Evolutionary conservation across 2,888 invertebrate genomes (phyloP), one percentile per base, ranked within the genome.

Genomic region (Mylabris sibirica): DNA sequence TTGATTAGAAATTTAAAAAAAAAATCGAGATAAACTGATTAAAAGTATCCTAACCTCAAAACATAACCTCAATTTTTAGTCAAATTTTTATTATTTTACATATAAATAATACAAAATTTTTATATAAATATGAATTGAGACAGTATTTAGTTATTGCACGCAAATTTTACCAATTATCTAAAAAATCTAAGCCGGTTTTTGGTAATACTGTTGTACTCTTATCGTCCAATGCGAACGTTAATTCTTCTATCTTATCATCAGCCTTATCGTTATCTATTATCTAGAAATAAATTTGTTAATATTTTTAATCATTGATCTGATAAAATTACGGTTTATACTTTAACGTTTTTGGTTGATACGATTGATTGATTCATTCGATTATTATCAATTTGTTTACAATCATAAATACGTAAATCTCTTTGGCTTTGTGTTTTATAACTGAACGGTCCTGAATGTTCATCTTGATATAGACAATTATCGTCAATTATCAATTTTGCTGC

Each of bases 381-480:
- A 60, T 44, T 64, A 14, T 14, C 38, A 38, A 14, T 38, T 73
- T 30, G 66, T 64, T 67, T 71, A 67, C 22, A 71, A 12, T 84
- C 79, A 72, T 89, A 88, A 59, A 85, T 74, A 59, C 80, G 81
- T 17, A 95, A 85, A 85, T 94, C 91, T 68, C 93, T 87, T 83
- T 95, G 95, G 67, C 94, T 94, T 77, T 89, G 91, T 0, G 95
- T 94, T 84, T 93, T 93, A 86, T 93, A 95, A 14, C 93, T 90
- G 81, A 96, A 97, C 0, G 96, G 96, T 17, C 90, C 92, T 0
- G 95, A 95, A 81, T 96, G 94, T 80, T 95, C 95, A 82, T 96
- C 96, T 69, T 90, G 85, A 76, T 88, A 91, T 0, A 88, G 87
- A 67, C 79, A 81, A 60, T 88, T 85, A 60, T 91, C 91, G 73